phyloP scores from a whole-genome alignment of 2,888 invertebrate genomes.

The Abscondita cerata region DNA sequence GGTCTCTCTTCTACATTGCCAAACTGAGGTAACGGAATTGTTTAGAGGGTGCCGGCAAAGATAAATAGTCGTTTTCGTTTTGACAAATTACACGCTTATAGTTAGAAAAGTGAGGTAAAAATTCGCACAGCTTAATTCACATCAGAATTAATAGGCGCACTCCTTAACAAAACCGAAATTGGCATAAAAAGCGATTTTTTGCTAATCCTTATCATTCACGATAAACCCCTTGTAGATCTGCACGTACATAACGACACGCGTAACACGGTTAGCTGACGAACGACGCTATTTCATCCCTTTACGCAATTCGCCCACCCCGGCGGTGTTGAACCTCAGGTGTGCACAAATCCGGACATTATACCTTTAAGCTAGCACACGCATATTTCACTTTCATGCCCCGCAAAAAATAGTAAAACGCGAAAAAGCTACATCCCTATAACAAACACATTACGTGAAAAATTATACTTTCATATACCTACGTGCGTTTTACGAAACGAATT shows the following conservation, averaged over 20 bases:
- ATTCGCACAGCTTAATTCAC: conserved; percentile 16
- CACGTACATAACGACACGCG: conserved; percentile 50
- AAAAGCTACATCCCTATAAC: too few relatives aligned
- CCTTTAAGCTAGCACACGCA: conserved; percentile 30
- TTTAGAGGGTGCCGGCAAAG: conserved; percentile 31
- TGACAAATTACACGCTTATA: conserved; percentile 25
- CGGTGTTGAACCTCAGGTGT: conserved; percentile 34
- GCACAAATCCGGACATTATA: conserved; percentile 35
- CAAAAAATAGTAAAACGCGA: too few relatives aligned
- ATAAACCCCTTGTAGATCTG: conserved; percentile 44
- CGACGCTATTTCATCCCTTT: conserved; percentile 45
- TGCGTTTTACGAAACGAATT: too few relatives aligned
- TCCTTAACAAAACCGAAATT: conserved; percentile 19
- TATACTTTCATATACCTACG: too few relatives aligned
- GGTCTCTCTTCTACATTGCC: conserved; percentile 27
- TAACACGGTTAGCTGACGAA: conserved; percentile 48
- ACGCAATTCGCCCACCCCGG: conserved; percentile 34
- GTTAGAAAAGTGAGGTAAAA: conserved; percentile 16
- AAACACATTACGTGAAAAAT: too few relatives aligned
- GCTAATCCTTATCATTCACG: conserved; percentile 45
- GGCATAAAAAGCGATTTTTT: conserved; percentile 40
- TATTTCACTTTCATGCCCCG: conserved; percentile 26
- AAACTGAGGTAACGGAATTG: conserved; percentile 25
- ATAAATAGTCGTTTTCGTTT: conserved; percentile 23
- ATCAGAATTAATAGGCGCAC: conserved; percentile 18